A percentile compares a stretch with the other conserved stretches of the same genome.
Evolutionary conservation across 2,113 vertebrate species (phyloP).

Genomic region (Rattus norvegicus): DNA sequence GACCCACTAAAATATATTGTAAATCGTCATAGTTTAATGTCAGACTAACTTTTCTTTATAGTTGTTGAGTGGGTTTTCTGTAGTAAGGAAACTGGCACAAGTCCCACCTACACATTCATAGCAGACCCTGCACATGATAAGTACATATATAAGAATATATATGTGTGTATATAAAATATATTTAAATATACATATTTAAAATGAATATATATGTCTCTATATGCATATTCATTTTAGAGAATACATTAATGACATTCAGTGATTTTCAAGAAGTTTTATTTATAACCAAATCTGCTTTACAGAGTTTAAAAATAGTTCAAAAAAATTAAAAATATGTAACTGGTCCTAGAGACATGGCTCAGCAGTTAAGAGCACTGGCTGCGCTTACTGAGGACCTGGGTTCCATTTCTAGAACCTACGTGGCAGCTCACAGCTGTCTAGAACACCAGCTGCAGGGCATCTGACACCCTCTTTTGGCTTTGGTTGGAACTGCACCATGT

Average conservation of each 20-base stretch:
- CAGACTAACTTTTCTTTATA: not conserved
- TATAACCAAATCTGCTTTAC: slow-evolving; percentile 1
- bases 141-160: not conserved
- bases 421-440: not conserved
- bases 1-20: not conserved
- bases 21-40: not conserved
- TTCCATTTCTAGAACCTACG: not conserved
- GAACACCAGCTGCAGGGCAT: not conserved
- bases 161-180: not conserved
- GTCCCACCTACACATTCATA: not conserved
- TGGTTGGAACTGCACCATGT: not conserved
- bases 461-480: not conserved
- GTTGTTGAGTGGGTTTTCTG: not conserved
- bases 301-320: slow-evolving; percentile 26
- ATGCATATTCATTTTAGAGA: not conserved
- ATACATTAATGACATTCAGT: not conserved
- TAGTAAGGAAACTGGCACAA: not conserved
- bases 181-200: not conserved
- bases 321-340: slow-evolving; percentile 9
- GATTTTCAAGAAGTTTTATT: not conserved
- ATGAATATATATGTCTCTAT: too few relatives aligned
- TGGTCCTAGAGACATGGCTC: not conserved
- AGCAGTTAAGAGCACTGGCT: too few relatives aligned
- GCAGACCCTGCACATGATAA: not conserved
- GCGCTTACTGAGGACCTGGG: not conserved